Evolutionary conservation across 1,140 invertebrate genomes (phyloP), one percentile per base, ranked within the genome.

Genomic region (Heterodera carotae): DNA sequence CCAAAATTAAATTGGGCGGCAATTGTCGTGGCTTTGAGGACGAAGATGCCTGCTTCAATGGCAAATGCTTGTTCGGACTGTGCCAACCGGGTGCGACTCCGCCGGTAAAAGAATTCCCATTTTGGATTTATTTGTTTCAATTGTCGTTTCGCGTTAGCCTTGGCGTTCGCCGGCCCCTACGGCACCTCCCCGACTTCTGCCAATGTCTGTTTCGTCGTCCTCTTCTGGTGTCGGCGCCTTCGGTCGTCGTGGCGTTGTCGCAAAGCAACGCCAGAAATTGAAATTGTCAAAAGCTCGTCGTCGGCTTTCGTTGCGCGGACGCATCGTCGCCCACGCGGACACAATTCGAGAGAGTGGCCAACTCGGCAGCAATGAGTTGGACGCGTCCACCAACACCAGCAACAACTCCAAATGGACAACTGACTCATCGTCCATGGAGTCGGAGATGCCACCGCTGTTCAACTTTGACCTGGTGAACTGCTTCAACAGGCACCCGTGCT

Each of bases 1-100:
- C 86, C n/a, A 88, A 87, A 74, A 77, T 88, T 6, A 86, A 87
- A 64, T 34, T 86, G 29, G 82, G 82, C 62, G 85, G 85, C 56
- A 70, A 77, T 15, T 87, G 85, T 60, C 43, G 56, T 15, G 85
- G 85, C 39, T 87, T 87, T 77, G 84, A 88, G 64, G 80, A 76
- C 29, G 62, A 80, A 34, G 85, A 86, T 62, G 78, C 83, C 59
- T 86, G 85, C 69, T 86, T 75, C 71, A 84, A 72, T 48, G 84
- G 85, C 15, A 76, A 82, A 76, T 86, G 85, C 68, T 76, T 78
- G 62, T 83, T 78, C 60, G 85, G 85, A 60, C 68, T 81, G 67
- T 86, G 85, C 73, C 75, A 83, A 29, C 84, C 79, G 34, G 85
- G 84, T 27, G 80, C 81, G 15, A 88, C 84, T 66, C 82, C 82